Conservation (phyloP, 2,888 invertebrate species). For the Volucella inflata region DNA sequence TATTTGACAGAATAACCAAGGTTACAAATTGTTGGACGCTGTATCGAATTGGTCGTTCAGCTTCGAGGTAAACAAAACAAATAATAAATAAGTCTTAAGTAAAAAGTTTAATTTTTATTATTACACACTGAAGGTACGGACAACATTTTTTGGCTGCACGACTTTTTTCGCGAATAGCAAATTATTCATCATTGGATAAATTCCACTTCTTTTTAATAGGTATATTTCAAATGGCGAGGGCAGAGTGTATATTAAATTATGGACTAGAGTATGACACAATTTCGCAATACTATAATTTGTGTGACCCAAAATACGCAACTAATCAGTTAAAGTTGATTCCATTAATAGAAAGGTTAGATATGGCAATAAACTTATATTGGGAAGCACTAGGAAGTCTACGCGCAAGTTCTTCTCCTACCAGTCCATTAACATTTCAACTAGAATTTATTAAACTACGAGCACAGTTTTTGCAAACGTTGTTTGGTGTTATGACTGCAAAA, state of each 20-base stretch:
- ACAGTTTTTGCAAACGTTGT: slow-evolving; percentile 88
- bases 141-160: slow-evolving; percentile 89
- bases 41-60: slow-evolving; percentile 94
- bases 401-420: slow-evolving; percentile 84
- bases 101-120: slow-evolving; percentile 84
- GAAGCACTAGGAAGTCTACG: slow-evolving; percentile 86
- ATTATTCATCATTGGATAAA: slow-evolving; percentile 92
- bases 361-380: slow-evolving; percentile 87
- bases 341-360: slow-evolving; percentile 84
- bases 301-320: slow-evolving; percentile 79
- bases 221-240: slow-evolving; percentile 90
- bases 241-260: slow-evolving; percentile 87
- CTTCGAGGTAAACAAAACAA: slow-evolving; percentile 86
- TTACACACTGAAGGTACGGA: slow-evolving; percentile 86
- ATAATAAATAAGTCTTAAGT: slow-evolving; percentile 78
- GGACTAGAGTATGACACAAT: slow-evolving; percentile 84
- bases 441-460: slow-evolving; percentile 91
- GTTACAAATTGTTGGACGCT: slow-evolving; percentile 91
- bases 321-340: slow-evolving; percentile 80
- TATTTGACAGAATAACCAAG: slow-evolving; percentile 86
- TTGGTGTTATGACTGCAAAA: slow-evolving; percentile 83
- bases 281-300: slow-evolving; percentile 80
- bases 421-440: slow-evolving; percentile 87
- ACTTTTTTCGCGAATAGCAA: slow-evolving; percentile 87
- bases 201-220: slow-evolving; percentile 94